Conservation (phyloP, 2,113 vertebrate genomes). For the Thalassarche chlororhynchos region DNA sequence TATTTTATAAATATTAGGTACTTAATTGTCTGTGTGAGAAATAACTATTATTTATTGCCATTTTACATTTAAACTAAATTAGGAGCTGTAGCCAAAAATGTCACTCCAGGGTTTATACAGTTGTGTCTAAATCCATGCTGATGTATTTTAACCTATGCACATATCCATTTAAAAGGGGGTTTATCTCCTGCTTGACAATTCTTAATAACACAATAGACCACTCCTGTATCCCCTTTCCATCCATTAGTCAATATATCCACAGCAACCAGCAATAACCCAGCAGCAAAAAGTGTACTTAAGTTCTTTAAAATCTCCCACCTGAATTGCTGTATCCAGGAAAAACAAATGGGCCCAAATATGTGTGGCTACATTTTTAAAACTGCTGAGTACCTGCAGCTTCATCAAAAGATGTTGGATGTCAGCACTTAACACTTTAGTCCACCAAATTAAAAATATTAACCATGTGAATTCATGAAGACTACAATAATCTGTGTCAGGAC, state of each 20-base stretch:
- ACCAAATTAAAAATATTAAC: neutral
- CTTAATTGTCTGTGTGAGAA: conserved; percentile 47
- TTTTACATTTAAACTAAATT: conserved; percentile 22
- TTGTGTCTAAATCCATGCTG: neutral
- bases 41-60: conserved; percentile 36
- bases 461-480: neutral
- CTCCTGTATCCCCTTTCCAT: conserved; percentile 17
- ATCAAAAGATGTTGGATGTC: neutral
- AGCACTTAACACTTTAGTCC: neutral
- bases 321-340: conserved; percentile 51
- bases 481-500: neutral
- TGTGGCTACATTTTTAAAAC: neutral
- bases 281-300: conserved; percentile 50
- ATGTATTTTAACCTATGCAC: conserved; percentile 25
- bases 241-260: conserved; percentile 48
- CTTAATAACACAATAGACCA: conserved; percentile 25
- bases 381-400: conserved; percentile 40
- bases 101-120: neutral
- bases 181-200: conserved; percentile 31
- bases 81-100: conserved; percentile 13
- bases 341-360: conserved; percentile 26
- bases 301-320: conserved; percentile 47
- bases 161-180: conserved; percentile 8
- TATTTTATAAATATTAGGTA: conserved; percentile 41
- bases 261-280: conserved; percentile 55